Conservation (phyloP, 2,113 vertebrate species). For the Gambusia affinis region DNA sequence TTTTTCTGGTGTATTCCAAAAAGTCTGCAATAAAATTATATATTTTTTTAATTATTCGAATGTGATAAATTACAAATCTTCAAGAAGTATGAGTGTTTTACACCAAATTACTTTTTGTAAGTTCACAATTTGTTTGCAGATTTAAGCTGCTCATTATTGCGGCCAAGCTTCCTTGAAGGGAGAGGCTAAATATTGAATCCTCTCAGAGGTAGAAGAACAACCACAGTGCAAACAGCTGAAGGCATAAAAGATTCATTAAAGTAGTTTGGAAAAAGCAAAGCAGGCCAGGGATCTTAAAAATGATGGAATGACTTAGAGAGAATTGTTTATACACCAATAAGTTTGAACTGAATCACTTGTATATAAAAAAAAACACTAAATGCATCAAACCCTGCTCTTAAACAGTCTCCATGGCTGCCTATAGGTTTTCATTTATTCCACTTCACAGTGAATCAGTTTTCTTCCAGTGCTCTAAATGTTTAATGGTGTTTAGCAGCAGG, state of each 20-base stretch:
- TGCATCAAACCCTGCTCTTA: no score
- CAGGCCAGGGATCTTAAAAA: no score
- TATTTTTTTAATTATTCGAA: no score
- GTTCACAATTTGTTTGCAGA: background rate
- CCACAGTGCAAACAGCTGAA: background rate
- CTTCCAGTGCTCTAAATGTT: background rate
- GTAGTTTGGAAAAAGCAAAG: background rate
- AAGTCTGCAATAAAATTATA: no score
- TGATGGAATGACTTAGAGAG: no score
- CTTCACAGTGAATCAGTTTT: background rate
- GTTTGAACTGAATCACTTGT: no score
- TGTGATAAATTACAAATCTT: no score
- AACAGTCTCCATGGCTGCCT: background rate
- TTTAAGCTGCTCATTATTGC: background rate
- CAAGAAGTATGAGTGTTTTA: background rate
- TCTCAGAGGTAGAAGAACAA: background rate
- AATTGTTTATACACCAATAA: no score
- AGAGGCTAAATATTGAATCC: background rate
- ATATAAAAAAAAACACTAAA: no score
- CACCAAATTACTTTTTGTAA: background rate
- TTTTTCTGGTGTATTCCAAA: no score
- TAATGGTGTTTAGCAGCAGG: no score
- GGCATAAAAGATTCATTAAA: background rate
- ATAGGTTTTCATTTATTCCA: constrained; percentile 1
- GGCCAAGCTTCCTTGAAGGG: background rate